Percentiles rank a stretch among this genome's conserved stretches.
These are phyloP conservation scores for zebrafish (Danio rerio) DNA, from an alignment of 2,113 vertebrate genomes.

Conservation along the genomic window DNA sequence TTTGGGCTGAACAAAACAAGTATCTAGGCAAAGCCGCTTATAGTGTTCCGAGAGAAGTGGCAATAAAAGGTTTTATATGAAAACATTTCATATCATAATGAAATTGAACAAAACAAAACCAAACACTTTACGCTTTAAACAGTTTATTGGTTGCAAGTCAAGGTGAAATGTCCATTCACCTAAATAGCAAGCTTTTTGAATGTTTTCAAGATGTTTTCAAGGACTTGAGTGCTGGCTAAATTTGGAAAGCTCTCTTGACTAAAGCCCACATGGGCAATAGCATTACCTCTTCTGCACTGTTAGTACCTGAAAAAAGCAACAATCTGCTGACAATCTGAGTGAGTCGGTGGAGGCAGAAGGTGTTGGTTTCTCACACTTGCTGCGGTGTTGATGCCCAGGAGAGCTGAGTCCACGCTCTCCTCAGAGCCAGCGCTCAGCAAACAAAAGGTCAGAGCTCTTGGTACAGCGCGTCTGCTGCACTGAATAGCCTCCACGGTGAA, in stretches of 20 bases:
- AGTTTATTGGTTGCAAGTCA: conserved; percentile 10
- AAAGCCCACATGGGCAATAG: conserved; percentile 3
- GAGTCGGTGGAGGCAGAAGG: neutral
- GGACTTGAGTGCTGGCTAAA: conserved; percentile 1
- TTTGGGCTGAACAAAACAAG: neutral
- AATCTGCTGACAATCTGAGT: neutral
- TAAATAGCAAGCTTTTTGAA: conserved; percentile 8
- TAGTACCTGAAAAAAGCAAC: neutral
- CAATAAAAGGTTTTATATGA: neutral
- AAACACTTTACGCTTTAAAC: conserved; percentile 3
- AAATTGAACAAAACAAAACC: neutral
- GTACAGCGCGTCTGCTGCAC: conserved; percentile 1
- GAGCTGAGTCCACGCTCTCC: conserved; percentile 10
- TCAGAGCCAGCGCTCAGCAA: conserved; percentile 36
- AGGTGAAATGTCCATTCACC: conserved; percentile 23
- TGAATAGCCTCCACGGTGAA: conserved; percentile 2
- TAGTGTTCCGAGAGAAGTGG: neutral
- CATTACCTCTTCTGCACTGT: conserved; percentile 13
- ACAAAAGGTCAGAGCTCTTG: conserved; percentile 47
- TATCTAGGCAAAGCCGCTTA: neutral
- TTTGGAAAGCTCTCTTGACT: conserved; percentile 21
- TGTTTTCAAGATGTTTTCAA: conserved; percentile 8
- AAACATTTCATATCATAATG: neutral
- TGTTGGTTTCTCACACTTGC: conserved; percentile 20
- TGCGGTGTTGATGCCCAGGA: conserved; percentile 30